Evolutionary conservation across 2,888 invertebrate species (phyloP).

Genomic region (Eurytoma californica): DNA sequence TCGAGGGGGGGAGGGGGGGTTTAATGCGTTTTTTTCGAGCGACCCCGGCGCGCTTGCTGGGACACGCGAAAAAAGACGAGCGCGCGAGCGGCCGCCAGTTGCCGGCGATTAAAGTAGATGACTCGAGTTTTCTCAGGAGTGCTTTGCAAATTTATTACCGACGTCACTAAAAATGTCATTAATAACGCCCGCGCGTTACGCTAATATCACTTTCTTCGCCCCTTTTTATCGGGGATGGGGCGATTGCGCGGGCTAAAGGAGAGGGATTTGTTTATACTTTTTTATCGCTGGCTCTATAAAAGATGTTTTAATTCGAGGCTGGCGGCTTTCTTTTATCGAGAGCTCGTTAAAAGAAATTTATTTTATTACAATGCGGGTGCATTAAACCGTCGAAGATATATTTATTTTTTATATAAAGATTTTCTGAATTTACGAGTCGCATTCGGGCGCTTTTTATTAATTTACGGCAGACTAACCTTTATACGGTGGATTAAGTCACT

Average conservation of each 20-base stretch:
- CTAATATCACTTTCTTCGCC: neutral
- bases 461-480: too few species aligned
- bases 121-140: constrained; percentile 25
- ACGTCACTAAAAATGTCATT: constrained; percentile 32
- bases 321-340: neutral
- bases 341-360: neutral
- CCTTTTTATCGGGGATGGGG: neutral
- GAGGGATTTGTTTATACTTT: neutral
- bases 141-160: constrained; percentile 28
- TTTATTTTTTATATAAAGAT: too few species aligned
- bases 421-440: too few species aligned
- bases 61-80: neutral
- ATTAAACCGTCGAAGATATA: neutral
- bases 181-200: constrained; percentile 6
- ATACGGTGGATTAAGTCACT: too few species aligned
- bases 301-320: neutral
- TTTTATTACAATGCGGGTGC: neutral
- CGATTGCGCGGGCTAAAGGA: too few species aligned
- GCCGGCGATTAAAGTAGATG: constrained; percentile 35
- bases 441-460: too few species aligned
- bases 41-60: neutral
- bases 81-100: neutral
- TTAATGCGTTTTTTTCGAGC: constrained; percentile 29
- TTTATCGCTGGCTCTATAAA: neutral
- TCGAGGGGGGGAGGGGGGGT: constrained; percentile 24